Evolutionary conservation across 30 jellyfish, hydroid and myxozoan genomes (phyloP).

Genomic region (Aurelia sp.): DNA sequence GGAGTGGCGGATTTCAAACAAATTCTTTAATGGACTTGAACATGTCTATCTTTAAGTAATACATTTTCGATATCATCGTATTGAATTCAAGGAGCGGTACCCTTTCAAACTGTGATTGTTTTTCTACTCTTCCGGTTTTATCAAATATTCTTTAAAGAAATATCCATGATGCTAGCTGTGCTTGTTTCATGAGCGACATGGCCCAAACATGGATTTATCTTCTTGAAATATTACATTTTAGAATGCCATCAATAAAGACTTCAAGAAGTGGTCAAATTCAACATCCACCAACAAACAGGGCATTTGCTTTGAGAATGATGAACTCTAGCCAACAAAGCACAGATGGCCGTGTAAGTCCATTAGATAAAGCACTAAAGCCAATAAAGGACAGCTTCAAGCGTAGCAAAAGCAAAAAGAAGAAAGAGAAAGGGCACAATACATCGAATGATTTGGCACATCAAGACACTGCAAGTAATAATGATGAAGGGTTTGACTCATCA

Average conservation of each 20-base stretch:
- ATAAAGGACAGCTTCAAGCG: constrained; percentile 50
- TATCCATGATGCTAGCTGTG: no score
- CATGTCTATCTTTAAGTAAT: no score
- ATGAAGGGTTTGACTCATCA: constrained; percentile 4
- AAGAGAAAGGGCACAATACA: constrained; percentile 7
- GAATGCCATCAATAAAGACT: constrained; percentile 74
- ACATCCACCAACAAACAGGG: constrained; percentile 82
- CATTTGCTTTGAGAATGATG: constrained; percentile 81
- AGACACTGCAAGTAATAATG: not conserved
- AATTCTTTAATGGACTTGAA: no score
- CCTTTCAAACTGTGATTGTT: no score
- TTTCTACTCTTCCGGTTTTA: no score
- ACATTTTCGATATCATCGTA: no score
- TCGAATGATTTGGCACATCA: constrained; percentile 13
- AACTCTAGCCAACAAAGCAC: constrained; percentile 39
- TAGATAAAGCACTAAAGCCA: constrained; percentile 84
- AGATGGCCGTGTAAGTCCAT: constrained; percentile 77
- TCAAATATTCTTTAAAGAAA: no score
- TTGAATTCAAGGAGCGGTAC: no score
- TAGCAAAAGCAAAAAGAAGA: constrained; percentile 27
- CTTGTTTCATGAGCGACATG: no score
- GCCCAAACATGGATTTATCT: no score
- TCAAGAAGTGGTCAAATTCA: constrained; percentile 27
- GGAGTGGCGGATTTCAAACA: no score
- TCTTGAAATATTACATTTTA: not conserved